Conservation (phyloP, 2,113 vertebrate genomes). For the Amblyornis subalaris region DNA sequence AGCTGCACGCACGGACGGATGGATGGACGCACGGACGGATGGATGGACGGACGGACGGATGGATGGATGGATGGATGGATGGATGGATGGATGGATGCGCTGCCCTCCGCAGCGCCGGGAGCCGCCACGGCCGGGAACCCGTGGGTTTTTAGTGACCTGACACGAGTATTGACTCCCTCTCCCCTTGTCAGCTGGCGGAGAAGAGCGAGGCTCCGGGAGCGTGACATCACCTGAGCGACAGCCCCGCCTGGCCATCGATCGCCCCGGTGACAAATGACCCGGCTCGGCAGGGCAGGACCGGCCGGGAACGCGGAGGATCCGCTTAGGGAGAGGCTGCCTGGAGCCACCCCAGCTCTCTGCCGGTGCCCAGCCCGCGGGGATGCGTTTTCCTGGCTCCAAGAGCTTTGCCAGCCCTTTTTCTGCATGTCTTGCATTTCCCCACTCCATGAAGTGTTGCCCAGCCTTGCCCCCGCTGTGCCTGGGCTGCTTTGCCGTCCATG, state of each 20-base stretch:
- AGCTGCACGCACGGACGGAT: fast-evolving
- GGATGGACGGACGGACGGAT: no score
- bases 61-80: no score
- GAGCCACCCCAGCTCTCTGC: not conserved
- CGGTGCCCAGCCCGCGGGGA: not conserved
- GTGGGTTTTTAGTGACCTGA: constrained; percentile 3
- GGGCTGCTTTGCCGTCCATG: not conserved
- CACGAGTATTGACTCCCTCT: not conserved
- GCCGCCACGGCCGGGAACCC: not conserved
- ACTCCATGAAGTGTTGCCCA: not conserved
- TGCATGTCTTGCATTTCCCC: not conserved
- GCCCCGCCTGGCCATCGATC: constrained; percentile 68
- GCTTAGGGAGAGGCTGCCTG: not conserved
- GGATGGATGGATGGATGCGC: no score
- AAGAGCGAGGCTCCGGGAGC: constrained; percentile 17
- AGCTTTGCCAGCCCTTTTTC: not conserved
- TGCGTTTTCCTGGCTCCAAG: not conserved
- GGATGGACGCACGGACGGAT: no score
- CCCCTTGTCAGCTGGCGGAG: not conserved
- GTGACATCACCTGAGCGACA: constrained; percentile 50
- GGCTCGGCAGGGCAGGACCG: constrained; percentile 33
- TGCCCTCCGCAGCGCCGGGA: not conserved
- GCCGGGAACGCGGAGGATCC: not conserved
- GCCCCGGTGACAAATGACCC: constrained; percentile 72
- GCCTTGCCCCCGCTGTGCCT: not conserved